These are phyloP conservation scores for Cryptocheilus praepositus DNA, from an alignment of 2,888 invertebrate species.

Conservation along the genomic window DNA sequence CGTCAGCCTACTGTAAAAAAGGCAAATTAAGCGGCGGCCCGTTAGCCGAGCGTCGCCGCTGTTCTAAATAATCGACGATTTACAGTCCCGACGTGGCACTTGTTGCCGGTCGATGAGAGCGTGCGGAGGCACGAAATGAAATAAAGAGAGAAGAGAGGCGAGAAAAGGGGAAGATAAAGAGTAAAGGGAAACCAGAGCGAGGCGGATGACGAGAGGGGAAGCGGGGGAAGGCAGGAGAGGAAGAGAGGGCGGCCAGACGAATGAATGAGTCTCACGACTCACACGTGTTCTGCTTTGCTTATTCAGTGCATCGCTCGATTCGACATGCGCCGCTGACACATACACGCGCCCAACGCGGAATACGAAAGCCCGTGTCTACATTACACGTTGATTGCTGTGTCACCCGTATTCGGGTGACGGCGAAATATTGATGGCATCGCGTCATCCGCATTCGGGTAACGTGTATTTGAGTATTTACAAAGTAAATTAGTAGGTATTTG, in stretches of 20 bases:
- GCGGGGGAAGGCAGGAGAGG: slow-evolving; percentile 3
- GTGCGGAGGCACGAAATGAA: slow-evolving; percentile 43
- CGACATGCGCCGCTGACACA: slow-evolving; percentile 45
- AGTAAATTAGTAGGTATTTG: too few relatives aligned
- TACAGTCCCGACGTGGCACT: slow-evolving; percentile 7
- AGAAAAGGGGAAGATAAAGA: slow-evolving; percentile 44
- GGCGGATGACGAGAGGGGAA: neutral
- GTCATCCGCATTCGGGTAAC: too few relatives aligned
- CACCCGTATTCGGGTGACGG: too few relatives aligned
- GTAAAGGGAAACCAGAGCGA: slow-evolving; percentile 20
- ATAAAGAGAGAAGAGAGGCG: slow-evolving; percentile 37
- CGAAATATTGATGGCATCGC: too few relatives aligned
- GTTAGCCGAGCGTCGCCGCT: neutral
- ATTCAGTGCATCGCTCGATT: slow-evolving; percentile 50
- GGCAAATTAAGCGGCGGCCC: too few relatives aligned
- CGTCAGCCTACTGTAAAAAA: too few relatives aligned
- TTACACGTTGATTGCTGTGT: too few relatives aligned
- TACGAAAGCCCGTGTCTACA: slow-evolving; percentile 19
- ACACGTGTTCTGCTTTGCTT: slow-evolving; percentile 55
- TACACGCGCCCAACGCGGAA: slow-evolving; percentile 24
- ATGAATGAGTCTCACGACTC: slow-evolving; percentile 59
- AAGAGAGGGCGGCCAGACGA: slow-evolving; percentile 39
- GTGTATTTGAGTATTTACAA: too few relatives aligned
- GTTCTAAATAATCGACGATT: slow-evolving; percentile 6
- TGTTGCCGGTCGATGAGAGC: neutral